Percentiles rank a stretch among this genome's conserved stretches.
Conservation (phyloP, 35 echinoderm and acorn worm genomes). For the Lytechinus pictus region DNA sequence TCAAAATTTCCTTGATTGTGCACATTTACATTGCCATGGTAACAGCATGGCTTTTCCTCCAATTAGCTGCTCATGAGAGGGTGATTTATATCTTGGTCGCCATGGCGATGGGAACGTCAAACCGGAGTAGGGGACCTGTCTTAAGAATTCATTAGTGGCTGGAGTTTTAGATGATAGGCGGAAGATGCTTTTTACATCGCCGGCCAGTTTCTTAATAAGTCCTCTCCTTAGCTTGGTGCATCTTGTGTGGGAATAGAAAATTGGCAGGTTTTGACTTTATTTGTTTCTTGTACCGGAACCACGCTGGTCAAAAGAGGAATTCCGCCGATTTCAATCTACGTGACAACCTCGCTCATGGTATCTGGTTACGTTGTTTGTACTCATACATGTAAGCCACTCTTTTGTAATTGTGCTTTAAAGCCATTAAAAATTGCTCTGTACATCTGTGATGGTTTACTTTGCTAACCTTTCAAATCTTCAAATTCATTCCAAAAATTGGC, state of each 20-base stretch:
- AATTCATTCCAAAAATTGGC: not conserved
- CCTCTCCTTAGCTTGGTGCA: not conserved
- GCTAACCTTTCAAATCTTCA: not conserved
- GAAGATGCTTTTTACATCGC: not conserved
- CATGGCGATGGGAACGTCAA: slow-evolving; percentile 6
- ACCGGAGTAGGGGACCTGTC: not conserved
- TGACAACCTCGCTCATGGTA: not conserved
- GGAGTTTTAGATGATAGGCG: not conserved
- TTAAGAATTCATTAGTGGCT: not conserved
- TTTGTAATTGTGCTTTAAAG: not conserved
- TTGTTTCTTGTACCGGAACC: not conserved
- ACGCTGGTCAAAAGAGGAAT: not conserved
- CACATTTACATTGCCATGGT: slow-evolving; percentile 19
- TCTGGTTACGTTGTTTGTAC: not conserved
- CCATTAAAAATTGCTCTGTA: not conserved
- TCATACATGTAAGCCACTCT: not conserved
- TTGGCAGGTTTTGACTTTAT: not conserved
- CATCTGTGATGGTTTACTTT: not conserved
- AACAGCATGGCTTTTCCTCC: not conserved
- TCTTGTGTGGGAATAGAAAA: not conserved
- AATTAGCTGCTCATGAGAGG: slow-evolving; percentile 20
- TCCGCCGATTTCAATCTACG: not conserved
- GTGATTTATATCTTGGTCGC: not conserved
- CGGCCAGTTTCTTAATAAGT: not conserved
- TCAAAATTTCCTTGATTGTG: not conserved